These are phyloP conservation scores for Sebastiscus tertius DNA, from an alignment of 2,797 vertebrate species.

Conservation along the genomic window DNA sequence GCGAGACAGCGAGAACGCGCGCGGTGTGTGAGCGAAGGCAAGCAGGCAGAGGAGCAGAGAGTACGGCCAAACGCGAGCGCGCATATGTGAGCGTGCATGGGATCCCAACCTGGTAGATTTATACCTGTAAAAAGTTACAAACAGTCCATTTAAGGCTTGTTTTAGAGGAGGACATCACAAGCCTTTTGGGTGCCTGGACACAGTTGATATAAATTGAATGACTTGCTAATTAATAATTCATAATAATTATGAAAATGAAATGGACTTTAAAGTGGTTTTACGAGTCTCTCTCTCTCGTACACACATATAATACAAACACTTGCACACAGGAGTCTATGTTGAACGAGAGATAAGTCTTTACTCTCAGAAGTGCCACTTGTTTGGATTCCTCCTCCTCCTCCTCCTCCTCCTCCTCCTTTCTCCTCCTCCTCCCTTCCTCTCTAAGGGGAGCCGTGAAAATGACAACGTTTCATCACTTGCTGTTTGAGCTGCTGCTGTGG, in stretches of 20 bases:
- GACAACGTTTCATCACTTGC: conserved; percentile 66
- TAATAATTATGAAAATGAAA: conserved; percentile 32
- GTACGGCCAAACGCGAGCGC: no score
- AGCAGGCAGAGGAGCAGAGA: no score
- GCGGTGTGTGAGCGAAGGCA: no score
- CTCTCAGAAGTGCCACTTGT: conserved; percentile 43
- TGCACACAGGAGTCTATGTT: not conserved
- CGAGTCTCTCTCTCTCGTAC: not conserved
- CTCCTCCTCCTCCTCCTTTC: not conserved
- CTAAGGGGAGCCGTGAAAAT: conserved; percentile 52
- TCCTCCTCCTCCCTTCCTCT: conserved; percentile 17
- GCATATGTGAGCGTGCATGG: no score
- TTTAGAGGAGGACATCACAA: not conserved
- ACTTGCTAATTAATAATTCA: conserved; percentile 49
- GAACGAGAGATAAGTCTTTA: conserved; percentile 18
- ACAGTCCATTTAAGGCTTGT: not conserved
- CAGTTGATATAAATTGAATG: conserved; percentile 33
- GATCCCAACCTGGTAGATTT: no score
- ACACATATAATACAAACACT: not conserved
- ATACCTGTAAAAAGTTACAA: no score
- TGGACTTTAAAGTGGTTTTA: conserved; percentile 45
- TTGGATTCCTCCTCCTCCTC: conserved; percentile 12
- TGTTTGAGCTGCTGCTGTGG: conserved; percentile 60
- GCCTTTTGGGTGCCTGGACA: not conserved
- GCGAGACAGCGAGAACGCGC: no score